Evolutionary conservation across 2,888 invertebrate genomes (phyloP), one percentile per base, ranked within the genome.

Genomic region (Mystacides longicornis): DNA sequence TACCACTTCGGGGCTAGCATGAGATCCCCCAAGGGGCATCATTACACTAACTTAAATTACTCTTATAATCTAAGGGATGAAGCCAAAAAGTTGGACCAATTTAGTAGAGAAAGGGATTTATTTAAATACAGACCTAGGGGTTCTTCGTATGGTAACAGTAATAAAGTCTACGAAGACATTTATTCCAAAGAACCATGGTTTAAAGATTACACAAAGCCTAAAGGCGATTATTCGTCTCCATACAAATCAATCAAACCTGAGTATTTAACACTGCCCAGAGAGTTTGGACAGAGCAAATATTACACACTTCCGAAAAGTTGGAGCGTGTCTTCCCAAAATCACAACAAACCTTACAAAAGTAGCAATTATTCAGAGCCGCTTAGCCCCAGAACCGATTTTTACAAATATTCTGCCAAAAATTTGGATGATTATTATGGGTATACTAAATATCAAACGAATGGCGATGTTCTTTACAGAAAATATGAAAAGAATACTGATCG

Each of bases 181-280:
- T 77, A 77, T 59, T 43, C 61, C 5, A 75, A 75, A 21, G 75
- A 76, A 61, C 47, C 54, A 7, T 54, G 54, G 52, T 54, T 49
- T 33, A 47, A 33, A 5, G 58, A 59, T 22, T 57, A 57, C 49
- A 49, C 43, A 52, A 59, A 31, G 31, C 51, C 51, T 1, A 59
- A 59, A 50, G 23, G 42, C 20, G 59, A 59, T 37, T 59, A 60
- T 23, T 48, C 77, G 19, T 77, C 77, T 3, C 64, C 77, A 27
- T 77, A 77, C 64, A 67, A 74, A 64, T 77, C 77, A 20, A 77
- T 77, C 56, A 69, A 74, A 65, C 76, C 76, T 1, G 77, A 77
- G 60, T 77, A 74, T 63, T 65, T 77, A 27, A 74, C 77, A 59
- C 66, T 77, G 54, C 74, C 73, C 2, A 68, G 73, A 1, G 66